Conservation (phyloP, 2,888 invertebrate genomes). For the Drosophila kambysellisi region DNA sequence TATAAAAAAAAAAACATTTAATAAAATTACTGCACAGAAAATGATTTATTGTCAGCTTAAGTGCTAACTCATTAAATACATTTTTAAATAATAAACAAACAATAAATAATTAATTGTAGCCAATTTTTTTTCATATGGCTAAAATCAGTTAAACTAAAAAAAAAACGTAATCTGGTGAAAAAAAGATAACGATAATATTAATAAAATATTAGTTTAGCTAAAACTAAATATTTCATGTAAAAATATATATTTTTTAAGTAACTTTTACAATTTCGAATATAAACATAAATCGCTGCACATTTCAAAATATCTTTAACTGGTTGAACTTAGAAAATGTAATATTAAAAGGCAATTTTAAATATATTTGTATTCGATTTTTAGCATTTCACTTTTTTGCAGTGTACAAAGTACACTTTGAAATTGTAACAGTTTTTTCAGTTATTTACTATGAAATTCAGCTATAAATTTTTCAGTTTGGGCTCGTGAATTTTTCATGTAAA, state of each 20-base stretch:
- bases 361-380: not conserved
- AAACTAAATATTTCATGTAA: not conserved
- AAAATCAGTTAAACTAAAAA: no score
- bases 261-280: not conserved
- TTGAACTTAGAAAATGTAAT: not conserved
- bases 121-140: not conserved
- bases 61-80: not conserved
- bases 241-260: not conserved
- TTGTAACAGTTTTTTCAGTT: not conserved
- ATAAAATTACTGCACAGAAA: not conserved
- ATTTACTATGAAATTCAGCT: not conserved
- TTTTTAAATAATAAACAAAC: not conserved
- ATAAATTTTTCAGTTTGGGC: slow-evolving; percentile 6
- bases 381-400: not conserved
- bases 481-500: slow-evolving; percentile 44
- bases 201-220: not conserved
- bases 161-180: no score
- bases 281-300: not conserved
- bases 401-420: not conserved
- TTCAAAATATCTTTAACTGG: not conserved
- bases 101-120: not conserved
- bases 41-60: not conserved
- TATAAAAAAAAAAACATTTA: not conserved
- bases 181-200: not conserved
- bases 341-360: not conserved